A percentile compares a stretch with the other conserved stretches of the same genome.
Conservation (phyloP, 1,140 invertebrate genomes). For the Aphis gossypii region DNA sequence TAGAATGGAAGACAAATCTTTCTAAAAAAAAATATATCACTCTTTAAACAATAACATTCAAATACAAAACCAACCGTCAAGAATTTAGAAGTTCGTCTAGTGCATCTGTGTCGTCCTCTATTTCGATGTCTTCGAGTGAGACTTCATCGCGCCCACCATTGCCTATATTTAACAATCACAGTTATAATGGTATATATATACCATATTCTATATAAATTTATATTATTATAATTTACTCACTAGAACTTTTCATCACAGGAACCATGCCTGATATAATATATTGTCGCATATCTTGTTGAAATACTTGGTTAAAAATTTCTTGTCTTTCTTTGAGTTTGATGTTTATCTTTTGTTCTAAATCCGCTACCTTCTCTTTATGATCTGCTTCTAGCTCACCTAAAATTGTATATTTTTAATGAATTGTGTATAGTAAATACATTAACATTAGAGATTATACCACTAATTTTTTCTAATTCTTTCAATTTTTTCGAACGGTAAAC, state of each 20-base stretch:
- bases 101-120: slow-evolving; percentile 67
- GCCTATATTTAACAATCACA: slow-evolving; percentile 59
- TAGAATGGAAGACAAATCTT: slow-evolving; percentile 46
- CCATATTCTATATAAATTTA: neutral
- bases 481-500: slow-evolving; percentile 73
- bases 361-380: slow-evolving; percentile 68
- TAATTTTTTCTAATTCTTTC: slow-evolving; percentile 68
- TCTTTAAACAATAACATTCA: slow-evolving; percentile 30
- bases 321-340: slow-evolving; percentile 71
- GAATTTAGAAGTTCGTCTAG: slow-evolving; percentile 64
- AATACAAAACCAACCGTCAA: slow-evolving; percentile 12
- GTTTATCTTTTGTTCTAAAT: slow-evolving; percentile 69
- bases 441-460: slow-evolving; percentile 65
- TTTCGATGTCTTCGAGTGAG: slow-evolving; percentile 67
- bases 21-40: neutral
- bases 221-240: neutral
- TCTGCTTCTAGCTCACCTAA: slow-evolving; percentile 69
- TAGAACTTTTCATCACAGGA: slow-evolving; percentile 48
- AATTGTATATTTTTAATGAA: slow-evolving; percentile 56
- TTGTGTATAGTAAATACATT: too few relatives aligned
- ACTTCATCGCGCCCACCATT: slow-evolving; percentile 60
- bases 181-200: neutral
- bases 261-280: slow-evolving; percentile 67
- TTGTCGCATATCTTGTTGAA: slow-evolving; percentile 72
- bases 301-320: slow-evolving; percentile 74